A percentile compares a stretch with the other conserved stretches of the same genome.
Evolutionary conservation across 2,888 invertebrate genomes (phyloP).

Genomic region (Tryphoninae sp.): DNA sequence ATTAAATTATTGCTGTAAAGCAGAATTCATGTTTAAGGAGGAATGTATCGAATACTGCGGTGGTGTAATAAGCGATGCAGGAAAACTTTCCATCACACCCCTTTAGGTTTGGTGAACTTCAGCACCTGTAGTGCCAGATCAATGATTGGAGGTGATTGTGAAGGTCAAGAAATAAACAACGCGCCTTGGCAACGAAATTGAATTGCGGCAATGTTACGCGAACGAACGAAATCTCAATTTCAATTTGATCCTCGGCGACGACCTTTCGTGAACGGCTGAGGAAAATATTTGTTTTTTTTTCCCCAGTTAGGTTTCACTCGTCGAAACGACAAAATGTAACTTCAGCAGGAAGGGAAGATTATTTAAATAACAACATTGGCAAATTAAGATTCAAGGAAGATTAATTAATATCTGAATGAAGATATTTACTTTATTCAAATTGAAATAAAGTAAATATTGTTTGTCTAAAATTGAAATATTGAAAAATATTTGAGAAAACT

Average conservation of each 20-base stretch:
- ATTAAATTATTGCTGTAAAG: too few relatives aligned
- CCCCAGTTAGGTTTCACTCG: constrained; percentile 37
- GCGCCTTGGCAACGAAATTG: constrained; percentile 61
- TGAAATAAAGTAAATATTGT: background rate
- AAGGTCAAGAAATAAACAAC: constrained; percentile 66
- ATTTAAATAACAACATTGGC: background rate
- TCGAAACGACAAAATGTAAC: constrained; percentile 54
- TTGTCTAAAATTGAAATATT: background rate
- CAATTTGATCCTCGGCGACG: constrained; percentile 8
- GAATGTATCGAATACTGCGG: background rate
- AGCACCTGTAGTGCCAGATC: constrained; percentile 55
- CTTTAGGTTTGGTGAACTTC: background rate
- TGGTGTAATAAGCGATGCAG: constrained; percentile 16
- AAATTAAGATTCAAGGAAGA: background rate
- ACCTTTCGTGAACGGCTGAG: constrained; percentile 6
- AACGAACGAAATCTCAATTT: constrained; percentile 38
- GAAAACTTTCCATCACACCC: constrained; percentile 42
- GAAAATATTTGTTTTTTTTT: background rate
- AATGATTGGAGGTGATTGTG: constrained; percentile 57
- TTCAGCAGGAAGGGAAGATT: background rate
- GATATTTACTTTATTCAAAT: background rate
- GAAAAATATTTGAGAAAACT: constrained; percentile 20
- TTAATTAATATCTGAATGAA: background rate
- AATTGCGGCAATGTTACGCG: constrained; percentile 56
- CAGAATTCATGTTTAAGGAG: too few relatives aligned